Evolutionary conservation across 2,888 invertebrate genomes (phyloP).

Genomic region (Taenaris catops): DNA sequence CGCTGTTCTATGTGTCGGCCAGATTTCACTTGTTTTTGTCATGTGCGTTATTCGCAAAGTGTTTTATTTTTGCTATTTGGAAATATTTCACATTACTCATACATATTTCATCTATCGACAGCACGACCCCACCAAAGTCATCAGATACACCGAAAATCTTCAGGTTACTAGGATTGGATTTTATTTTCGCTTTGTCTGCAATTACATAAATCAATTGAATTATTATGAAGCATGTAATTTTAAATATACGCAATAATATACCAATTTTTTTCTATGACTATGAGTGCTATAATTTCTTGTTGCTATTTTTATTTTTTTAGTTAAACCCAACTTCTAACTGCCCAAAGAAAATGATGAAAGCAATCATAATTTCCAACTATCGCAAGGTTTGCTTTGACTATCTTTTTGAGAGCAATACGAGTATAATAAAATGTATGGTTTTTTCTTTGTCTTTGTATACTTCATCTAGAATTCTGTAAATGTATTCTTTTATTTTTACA

Average conservation of each 20-base stretch:
- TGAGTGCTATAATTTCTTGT: slow-evolving; percentile 9
- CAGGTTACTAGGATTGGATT: slow-evolving; percentile 58
- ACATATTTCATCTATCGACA: slow-evolving; percentile 70
- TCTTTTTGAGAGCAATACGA: too few species aligned
- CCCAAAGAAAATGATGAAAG: slow-evolving; percentile 10
- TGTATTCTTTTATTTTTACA: too few species aligned
- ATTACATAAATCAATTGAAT: slow-evolving; percentile 4
- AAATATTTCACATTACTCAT: slow-evolving; percentile 39
- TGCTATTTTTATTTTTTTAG: slow-evolving; percentile 11
- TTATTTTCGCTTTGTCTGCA: slow-evolving; percentile 22
- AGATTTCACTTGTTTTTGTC: slow-evolving; percentile 1
- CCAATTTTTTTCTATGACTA: neutral
- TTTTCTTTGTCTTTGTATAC: too few species aligned
- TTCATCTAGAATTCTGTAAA: too few species aligned
- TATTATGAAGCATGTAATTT: slow-evolving; percentile 10
- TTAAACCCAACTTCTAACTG: slow-evolving; percentile 9
- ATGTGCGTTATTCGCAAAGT: slow-evolving; percentile 15
- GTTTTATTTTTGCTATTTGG: slow-evolving; percentile 30
- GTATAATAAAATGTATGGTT: too few species aligned
- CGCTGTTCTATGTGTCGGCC: neutral
- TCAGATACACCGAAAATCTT: slow-evolving; percentile 77
- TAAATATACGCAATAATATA: slow-evolving; percentile 6
- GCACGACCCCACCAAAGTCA: slow-evolving; percentile 77
- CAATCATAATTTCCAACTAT: slow-evolving; percentile 4
- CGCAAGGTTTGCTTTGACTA: slow-evolving; percentile 13